A percentile compares a stretch with the other conserved stretches of the same genome.
These are phyloP conservation scores for Nephila pilipes DNA, from an alignment of 1,140 invertebrate genomes.

Conservation along the genomic window DNA sequence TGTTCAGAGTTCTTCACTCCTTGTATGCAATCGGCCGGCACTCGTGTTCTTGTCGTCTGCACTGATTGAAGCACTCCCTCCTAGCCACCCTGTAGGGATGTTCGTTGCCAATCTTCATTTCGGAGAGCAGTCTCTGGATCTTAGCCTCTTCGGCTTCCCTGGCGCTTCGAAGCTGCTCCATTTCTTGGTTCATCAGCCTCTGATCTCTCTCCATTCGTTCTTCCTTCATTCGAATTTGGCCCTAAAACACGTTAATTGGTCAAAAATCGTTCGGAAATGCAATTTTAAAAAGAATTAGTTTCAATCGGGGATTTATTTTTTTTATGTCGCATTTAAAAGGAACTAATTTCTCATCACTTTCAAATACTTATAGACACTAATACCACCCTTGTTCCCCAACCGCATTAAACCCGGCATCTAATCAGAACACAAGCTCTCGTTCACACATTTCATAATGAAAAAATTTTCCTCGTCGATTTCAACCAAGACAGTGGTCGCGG, in stretches of 20 bases:
- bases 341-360: no score
- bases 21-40: background rate
- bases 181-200: background rate
- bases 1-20: background rate
- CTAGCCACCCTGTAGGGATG: slow-evolving; percentile 34
- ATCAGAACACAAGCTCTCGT: no score
- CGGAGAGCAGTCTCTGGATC: background rate
- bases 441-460: no score
- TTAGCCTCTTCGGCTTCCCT: slow-evolving; percentile 35
- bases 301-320: no score
- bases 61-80: slow-evolving; percentile 7
- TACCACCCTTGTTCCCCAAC: no score
- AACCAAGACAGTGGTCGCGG: no score
- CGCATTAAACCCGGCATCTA: no score
- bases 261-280: no score
- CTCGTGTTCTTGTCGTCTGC: background rate
- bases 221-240: slow-evolving; percentile 43
- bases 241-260: background rate
- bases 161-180: background rate
- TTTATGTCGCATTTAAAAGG: no score
- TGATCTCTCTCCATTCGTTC: slow-evolving; percentile 4
- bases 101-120: slow-evolving; percentile 50
- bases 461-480: no score
- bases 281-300: no score
- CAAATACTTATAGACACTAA: no score